Conservation (phyloP, 2,888 invertebrate genomes). For the Oligia fasciuncula region DNA sequence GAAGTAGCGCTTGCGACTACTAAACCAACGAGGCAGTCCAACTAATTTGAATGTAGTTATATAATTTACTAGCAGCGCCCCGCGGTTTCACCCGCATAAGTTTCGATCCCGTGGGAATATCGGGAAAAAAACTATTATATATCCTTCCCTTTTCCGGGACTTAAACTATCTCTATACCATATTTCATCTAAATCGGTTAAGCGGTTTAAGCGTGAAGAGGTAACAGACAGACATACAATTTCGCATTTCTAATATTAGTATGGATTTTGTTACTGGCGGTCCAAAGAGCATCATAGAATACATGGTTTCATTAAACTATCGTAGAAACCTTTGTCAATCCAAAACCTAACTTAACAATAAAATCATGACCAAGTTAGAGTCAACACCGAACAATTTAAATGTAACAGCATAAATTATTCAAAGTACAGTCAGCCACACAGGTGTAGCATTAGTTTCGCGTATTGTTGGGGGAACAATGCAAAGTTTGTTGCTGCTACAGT, state of each 20-base stretch:
- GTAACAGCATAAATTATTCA: constrained; percentile 55
- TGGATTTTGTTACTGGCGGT: not conserved
- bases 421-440: constrained; percentile 50
- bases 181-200: too few relatives aligned
- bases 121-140: too few relatives aligned
- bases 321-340: not conserved
- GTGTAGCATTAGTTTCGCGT: constrained; percentile 53
- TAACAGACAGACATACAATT: too few relatives aligned
- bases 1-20: not conserved
- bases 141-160: too few relatives aligned
- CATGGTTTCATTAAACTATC: not conserved
- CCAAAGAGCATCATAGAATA: not conserved
- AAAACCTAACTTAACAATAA: not conserved
- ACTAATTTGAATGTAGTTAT: not conserved
- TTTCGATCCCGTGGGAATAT: too few relatives aligned
- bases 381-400: constrained; percentile 58
- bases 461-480: constrained; percentile 60
- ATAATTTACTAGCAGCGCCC: not conserved
- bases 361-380: constrained; percentile 19
- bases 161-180: too few relatives aligned
- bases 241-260: too few relatives aligned
- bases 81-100: too few relatives aligned
- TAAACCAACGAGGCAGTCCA: not conserved
- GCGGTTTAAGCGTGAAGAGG: too few relatives aligned
- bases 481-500: constrained; percentile 47